phyloP scores from a whole-genome alignment of 2,797 vertebrate species.

The Anisognathus igniventris region DNA sequence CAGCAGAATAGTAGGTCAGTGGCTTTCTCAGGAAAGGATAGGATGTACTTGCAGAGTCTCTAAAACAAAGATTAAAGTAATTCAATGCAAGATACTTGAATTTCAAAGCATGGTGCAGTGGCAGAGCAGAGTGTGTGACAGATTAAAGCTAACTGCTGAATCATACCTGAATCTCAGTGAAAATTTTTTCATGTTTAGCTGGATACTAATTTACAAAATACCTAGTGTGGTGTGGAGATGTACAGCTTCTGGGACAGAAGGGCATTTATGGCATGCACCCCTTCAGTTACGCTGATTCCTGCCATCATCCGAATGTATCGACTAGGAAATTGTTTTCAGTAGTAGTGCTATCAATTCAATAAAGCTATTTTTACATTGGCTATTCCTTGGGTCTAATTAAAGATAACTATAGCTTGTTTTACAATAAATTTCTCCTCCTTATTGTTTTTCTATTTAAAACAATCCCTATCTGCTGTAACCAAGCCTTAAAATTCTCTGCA shows the following conservation, averaged over 20 bases:
- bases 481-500: not conserved
- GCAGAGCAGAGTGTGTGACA: not conserved
- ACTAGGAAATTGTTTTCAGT: conserved; percentile 19
- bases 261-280: not conserved
- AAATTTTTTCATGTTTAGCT: not conserved
- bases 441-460: not conserved
- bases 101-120: not conserved
- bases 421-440: not conserved
- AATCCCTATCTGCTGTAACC: not conserved
- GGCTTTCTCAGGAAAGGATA: not conserved
- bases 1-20: not conserved
- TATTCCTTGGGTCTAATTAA: not conserved
- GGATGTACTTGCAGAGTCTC: not conserved
- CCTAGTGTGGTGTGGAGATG: not conserved
- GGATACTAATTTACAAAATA: not conserved
- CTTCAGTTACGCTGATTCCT: not conserved
- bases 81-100: not conserved
- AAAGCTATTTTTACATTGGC: conserved; percentile 8
- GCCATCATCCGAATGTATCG: not conserved
- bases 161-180: not conserved
- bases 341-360: not conserved
- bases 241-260: not conserved
- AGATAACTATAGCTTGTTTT: not conserved
- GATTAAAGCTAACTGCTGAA: not conserved
- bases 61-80: not conserved